These are phyloP conservation scores for Campoletis sonorensis DNA, from an alignment of 1,140 invertebrate species.

Conservation along the genomic window DNA sequence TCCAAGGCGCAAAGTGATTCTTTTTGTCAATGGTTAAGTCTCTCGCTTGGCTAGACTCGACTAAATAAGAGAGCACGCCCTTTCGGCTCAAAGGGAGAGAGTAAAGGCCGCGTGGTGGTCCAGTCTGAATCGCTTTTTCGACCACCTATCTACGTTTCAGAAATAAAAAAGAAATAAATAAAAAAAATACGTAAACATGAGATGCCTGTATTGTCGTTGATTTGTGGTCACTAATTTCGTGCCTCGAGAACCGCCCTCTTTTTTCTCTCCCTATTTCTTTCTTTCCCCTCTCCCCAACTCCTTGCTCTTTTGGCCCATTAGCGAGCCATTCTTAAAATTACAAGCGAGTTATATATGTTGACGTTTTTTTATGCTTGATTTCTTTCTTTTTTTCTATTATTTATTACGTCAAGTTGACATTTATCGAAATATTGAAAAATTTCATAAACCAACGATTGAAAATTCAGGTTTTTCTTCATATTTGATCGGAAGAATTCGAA, in stretches of 20 bases:
- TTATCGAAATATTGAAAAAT: too few species aligned
- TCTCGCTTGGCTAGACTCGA: constrained; percentile 6
- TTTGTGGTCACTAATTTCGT: constrained; percentile 72
- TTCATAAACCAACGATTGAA: too few species aligned
- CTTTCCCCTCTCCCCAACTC: constrained; percentile 48
- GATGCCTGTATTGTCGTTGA: constrained; percentile 66
- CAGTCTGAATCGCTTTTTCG: neutral
- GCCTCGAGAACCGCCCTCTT: constrained; percentile 57
- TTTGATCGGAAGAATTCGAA: too few species aligned
- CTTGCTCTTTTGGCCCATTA: constrained; percentile 59
- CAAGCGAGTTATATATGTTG: constrained; percentile 48
- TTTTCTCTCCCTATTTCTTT: constrained; percentile 14
- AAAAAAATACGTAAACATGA: constrained; percentile 48
- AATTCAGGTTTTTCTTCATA: too few species aligned
- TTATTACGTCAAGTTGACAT: too few species aligned
- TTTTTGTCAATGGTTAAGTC: constrained; percentile 38
- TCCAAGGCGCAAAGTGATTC: constrained; percentile 40
- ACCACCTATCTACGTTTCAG: constrained; percentile 35
- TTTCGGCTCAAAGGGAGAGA: neutral
- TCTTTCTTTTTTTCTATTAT: too few species aligned
- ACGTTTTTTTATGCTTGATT: neutral
- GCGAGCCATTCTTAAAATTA: constrained; percentile 69
- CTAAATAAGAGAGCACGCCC: neutral
- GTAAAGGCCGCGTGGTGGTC: neutral
- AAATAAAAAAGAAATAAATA: constrained; percentile 26